These are phyloP conservation scores for Microtus ochrogaster DNA, from an alignment of 2,113 vertebrate species.

Conservation along the genomic window DNA sequence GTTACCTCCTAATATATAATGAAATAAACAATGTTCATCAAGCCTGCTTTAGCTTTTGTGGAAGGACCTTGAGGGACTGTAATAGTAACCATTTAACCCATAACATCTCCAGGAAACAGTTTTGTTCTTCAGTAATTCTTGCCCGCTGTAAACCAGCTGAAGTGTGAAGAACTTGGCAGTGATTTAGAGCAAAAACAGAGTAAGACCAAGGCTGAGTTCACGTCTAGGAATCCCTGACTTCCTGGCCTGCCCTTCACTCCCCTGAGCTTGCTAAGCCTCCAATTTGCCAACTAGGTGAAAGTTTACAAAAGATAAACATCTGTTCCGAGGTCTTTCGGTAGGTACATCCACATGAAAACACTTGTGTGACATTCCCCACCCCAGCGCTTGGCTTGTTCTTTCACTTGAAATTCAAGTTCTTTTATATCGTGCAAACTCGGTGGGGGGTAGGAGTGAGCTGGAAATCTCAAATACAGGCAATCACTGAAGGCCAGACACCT, in stretches of 20 bases:
- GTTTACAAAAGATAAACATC: conserved; percentile 70
- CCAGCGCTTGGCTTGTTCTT: conserved; percentile 20
- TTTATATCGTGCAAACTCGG: conserved; percentile 58
- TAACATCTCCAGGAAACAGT: conserved; percentile 67
- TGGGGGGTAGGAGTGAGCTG: neutral
- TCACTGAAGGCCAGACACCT: conserved; percentile 67
- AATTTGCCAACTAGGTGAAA: conserved; percentile 59
- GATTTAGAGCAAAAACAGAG: conserved; percentile 77
- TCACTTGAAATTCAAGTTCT: conserved; percentile 72
- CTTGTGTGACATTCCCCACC: neutral
- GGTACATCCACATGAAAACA: conserved; percentile 13
- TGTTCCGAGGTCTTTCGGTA: conserved; percentile 58
- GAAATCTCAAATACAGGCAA: conserved; percentile 51
- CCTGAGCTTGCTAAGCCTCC: conserved; percentile 63
- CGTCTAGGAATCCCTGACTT: conserved; percentile 71
- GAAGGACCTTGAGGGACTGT: conserved; percentile 35
- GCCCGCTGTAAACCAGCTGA: conserved; percentile 73
- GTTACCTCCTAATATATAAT: conserved; percentile 22
- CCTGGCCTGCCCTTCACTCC: conserved; percentile 71
- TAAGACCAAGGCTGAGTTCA: conserved; percentile 61
- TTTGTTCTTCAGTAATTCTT: conserved; percentile 68
- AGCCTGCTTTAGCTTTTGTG: conserved; percentile 36
- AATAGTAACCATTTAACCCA: conserved; percentile 69
- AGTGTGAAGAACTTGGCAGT: conserved; percentile 77
- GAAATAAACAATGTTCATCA: conserved; percentile 16